Conservation (phyloP, 2,888 invertebrate species). For the Petrolisthes cinctipes region DNA sequence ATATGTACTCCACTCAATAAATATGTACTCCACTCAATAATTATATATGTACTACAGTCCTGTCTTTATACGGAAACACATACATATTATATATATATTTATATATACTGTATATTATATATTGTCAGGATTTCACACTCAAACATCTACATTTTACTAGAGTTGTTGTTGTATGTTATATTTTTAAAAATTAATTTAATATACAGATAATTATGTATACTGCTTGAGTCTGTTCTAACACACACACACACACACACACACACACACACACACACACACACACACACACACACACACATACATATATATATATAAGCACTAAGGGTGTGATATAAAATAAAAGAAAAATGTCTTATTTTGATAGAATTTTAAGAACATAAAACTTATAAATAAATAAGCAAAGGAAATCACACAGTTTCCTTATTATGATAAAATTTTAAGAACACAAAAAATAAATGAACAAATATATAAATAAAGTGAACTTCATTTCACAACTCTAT, state of each 20-base stretch:
- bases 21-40: no score
- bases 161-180: no score
- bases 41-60: no score
- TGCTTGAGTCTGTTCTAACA: neutral
- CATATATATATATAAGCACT: neutral
- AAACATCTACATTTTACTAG: no score
- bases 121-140: no score
- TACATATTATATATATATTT: no score
- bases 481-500: neutral
- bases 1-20: no score
- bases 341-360: neutral
- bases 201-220: no score
- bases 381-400: neutral
- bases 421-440: neutral
- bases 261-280: no score
- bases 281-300: neutral
- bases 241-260: neutral
- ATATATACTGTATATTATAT: no score
- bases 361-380: conserved; percentile 2
- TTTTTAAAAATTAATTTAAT: no score
- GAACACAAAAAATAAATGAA: neutral
- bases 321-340: neutral
- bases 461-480: conserved; percentile 38
- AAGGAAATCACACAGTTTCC: neutral
- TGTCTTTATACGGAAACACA: no score